Evolutionary conservation across 2,888 invertebrate genomes (phyloP), one percentile per base, ranked within the genome.

Genomic region (Clusia tigrina): DNA sequence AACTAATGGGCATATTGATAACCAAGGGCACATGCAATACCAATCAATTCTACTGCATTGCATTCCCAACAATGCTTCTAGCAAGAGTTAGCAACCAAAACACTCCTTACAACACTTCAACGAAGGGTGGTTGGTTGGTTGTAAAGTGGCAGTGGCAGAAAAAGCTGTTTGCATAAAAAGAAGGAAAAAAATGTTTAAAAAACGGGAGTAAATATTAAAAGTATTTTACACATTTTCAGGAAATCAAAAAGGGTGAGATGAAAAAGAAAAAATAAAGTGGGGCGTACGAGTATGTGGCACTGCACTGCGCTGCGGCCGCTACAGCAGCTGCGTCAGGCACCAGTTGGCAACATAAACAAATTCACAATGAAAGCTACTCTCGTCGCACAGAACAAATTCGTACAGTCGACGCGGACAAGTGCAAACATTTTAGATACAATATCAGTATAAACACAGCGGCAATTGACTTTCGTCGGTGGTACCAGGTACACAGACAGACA

Each of bases 291-390:
- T n/a, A n/a, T n/a, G n/a, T n/a, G n/a, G n/a, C n/a, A n/a, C n/a
- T n/a, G n/a, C n/a, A n/a, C n/a, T n/a, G n/a, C n/a, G n/a, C n/a
- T n/a, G n/a, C n/a, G n/a, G n/a, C n/a, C n/a, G n/a, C n/a, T n/a
- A 46, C 18, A 24, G 24, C 18, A 25, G 32, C 32, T 32, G 32
- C 32, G 32, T 6, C 32, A 32, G 6, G 32, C 58, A 51, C 37
- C 51, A 51, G 58, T 46, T 53, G 32, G 32, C 38, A 26, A 55
- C 55, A 55, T 38, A 55, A 55, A 55, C 55, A 55, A 17, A 53
- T 18, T 9, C 6, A 32, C 32, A 32, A 12, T 9, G 6, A 32
- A 32, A 32, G 12, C 6, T 32, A 12, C 6, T 9, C 12, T 32
- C 12, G 32, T 32, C 32, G 6, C 32, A 32, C 12, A 32, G 12